Conservation (phyloP, 2,797 vertebrate genomes). For the Eidolon dupreanum region DNA sequence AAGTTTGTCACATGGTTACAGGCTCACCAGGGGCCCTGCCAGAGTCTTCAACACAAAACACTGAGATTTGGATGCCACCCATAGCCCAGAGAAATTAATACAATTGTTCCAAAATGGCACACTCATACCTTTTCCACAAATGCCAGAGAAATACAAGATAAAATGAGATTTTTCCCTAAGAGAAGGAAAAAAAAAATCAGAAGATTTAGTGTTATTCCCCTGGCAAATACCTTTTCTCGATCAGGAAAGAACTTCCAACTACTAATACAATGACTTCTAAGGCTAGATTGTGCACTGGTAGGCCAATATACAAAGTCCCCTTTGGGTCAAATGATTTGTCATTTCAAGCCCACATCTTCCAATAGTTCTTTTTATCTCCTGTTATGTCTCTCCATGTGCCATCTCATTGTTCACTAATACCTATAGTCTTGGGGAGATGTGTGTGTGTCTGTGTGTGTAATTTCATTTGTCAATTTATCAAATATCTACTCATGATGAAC, state of each 20-base stretch:
- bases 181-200: slow-evolving; percentile 1
- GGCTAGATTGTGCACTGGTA: background rate
- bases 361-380: background rate
- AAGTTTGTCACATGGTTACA: background rate
- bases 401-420: background rate
- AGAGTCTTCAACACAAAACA: background rate
- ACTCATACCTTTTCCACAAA: background rate
- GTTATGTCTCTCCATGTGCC: background rate
- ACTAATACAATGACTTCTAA: background rate
- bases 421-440: background rate
- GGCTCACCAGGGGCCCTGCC: background rate
- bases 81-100: background rate
- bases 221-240: background rate
- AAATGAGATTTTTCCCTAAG: background rate
- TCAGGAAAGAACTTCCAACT: background rate
- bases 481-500: background rate
- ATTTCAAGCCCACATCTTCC: background rate
- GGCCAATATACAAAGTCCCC: background rate
- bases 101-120: background rate
- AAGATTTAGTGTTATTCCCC: background rate
- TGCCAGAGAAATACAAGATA: background rate
- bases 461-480: background rate
- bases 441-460: background rate
- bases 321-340: background rate
- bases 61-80: background rate